Evolutionary conservation across 2,113 vertebrate genomes (phyloP).

Genomic region (Solea solea): DNA sequence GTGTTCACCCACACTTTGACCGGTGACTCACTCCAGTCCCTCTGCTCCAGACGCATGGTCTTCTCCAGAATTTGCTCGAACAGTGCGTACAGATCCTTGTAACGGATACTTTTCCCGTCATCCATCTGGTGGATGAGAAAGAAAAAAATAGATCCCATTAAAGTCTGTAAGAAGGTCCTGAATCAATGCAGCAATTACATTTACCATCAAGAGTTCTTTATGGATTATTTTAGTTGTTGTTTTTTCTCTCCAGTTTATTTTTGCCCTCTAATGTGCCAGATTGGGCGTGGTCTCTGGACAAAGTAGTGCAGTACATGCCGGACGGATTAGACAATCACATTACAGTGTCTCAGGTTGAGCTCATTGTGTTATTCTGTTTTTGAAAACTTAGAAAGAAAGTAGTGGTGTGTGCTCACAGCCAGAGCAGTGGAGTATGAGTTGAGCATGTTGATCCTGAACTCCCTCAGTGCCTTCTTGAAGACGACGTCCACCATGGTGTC

Average conservation of each 20-base stretch:
- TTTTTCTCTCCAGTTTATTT: no score
- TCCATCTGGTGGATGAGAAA: slow-evolving; percentile 83
- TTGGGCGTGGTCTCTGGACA: neutral
- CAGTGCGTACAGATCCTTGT: slow-evolving; percentile 93
- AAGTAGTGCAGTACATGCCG: neutral
- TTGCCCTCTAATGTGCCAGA: neutral
- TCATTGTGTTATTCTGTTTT: neutral
- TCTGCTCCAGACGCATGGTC: slow-evolving; percentile 92
- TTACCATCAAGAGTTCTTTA: no score
- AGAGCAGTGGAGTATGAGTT: slow-evolving; percentile 94
- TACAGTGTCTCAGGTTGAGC: neutral
- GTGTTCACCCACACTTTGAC: slow-evolving; percentile 98
- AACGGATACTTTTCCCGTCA: slow-evolving; percentile 94
- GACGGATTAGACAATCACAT: neutral
- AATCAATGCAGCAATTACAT: no score
- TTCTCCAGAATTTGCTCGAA: slow-evolving; percentile 98
- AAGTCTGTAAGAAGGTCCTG: neutral
- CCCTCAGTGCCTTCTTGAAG: slow-evolving; percentile 96
- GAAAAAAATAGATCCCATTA: neutral
- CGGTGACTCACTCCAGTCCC: slow-evolving; percentile 94
- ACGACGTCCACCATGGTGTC: slow-evolving; percentile 96
- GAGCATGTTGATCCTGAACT: slow-evolving; percentile 97
- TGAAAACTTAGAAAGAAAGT: neutral
- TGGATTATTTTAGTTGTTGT: no score
- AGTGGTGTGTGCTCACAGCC: slow-evolving; percentile 81